Percentiles rank a stretch among this genome's conserved stretches.
phyloP scores from a whole-genome alignment of 2,113 vertebrate species.

The Syngnathus scovelli region DNA sequence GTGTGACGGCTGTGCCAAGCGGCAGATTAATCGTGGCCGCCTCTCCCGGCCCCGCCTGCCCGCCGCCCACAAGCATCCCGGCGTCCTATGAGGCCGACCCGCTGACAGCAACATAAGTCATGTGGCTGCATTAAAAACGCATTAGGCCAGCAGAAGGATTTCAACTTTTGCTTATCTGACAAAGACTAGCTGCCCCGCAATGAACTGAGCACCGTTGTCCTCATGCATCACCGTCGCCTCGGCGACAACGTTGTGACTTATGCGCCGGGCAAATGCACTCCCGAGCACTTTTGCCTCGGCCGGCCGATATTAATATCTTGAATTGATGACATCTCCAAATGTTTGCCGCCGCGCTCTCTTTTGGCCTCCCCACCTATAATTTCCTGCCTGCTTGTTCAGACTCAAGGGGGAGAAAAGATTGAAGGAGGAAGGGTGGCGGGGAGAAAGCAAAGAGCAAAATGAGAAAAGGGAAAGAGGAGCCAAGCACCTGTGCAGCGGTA shows the following conservation, averaged over 20 bases:
- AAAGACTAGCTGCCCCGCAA: conserved; percentile 50
- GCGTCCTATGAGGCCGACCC: conserved; percentile 46
- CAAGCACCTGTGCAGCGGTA: conserved; percentile 54
- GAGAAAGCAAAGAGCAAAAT: conserved; percentile 3
- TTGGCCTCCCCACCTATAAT: conserved; percentile 10
- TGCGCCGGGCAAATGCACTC: conserved; percentile 55
- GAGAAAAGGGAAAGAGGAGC: conserved; percentile 18
- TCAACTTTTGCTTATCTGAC: conserved; percentile 65
- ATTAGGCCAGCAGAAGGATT: conserved; percentile 72
- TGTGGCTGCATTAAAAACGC: conserved; percentile 74
- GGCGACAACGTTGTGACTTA: conserved; percentile 68
- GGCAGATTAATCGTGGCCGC: conserved; percentile 59
- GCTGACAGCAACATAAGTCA: conserved; percentile 75
- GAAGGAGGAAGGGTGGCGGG: not conserved
- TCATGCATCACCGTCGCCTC: conserved; percentile 62
- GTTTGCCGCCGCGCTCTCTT: conserved; percentile 29
- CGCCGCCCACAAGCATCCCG: conserved; percentile 50
- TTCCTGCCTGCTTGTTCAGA: conserved; percentile 5
- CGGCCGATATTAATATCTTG: conserved; percentile 53
- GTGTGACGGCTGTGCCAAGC: conserved; percentile 30
- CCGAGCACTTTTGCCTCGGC: conserved; percentile 56
- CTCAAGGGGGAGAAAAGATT: not conserved
- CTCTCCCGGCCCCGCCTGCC: conserved; percentile 40
- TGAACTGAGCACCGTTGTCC: conserved; percentile 38
- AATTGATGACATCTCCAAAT: conserved; percentile 63